phyloP scores from a whole-genome alignment of 2,888 invertebrate genomes.

The Petrolisthes manimaculis region DNA sequence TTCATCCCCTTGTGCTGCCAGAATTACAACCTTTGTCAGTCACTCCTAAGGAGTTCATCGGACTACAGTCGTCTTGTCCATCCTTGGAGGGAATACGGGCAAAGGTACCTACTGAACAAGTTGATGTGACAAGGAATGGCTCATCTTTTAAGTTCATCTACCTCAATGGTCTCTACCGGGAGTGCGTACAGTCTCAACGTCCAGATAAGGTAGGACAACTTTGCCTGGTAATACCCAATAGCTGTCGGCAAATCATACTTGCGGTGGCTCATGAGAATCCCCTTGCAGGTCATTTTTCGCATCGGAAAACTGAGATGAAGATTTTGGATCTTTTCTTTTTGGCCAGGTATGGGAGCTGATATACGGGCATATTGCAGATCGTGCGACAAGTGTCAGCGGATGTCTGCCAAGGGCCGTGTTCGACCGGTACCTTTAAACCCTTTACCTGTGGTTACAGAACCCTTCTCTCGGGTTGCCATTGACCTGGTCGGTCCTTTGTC shows the following conservation, averaged over 20 bases:
- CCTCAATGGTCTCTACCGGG: constrained; percentile 6
- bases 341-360: constrained; percentile 22
- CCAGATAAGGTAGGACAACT: not conserved
- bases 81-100: not conserved
- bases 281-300: constrained; percentile 31
- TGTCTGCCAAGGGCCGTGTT: constrained; percentile 3
- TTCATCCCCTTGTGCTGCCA: not conserved
- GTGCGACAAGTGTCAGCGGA: constrained; percentile 23
- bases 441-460: constrained; percentile 15
- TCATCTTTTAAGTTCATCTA: not conserved
- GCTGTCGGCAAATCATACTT: constrained; percentile 1
- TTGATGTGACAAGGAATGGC: not conserved
- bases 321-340: not conserved
- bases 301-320: constrained; percentile 24
- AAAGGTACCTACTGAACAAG: not conserved
- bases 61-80: not conserved
- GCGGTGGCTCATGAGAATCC: constrained; percentile 19
- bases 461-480: constrained; percentile 21
- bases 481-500: constrained; percentile 22
- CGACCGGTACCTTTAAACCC: not conserved
- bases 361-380: constrained; percentile 1
- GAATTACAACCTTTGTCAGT: not conserved
- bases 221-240: not conserved
- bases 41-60: not conserved
- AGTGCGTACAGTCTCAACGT: not conserved